Evolutionary conservation across 2,888 invertebrate genomes (phyloP).

Genomic region (Nezara viridula): DNA sequence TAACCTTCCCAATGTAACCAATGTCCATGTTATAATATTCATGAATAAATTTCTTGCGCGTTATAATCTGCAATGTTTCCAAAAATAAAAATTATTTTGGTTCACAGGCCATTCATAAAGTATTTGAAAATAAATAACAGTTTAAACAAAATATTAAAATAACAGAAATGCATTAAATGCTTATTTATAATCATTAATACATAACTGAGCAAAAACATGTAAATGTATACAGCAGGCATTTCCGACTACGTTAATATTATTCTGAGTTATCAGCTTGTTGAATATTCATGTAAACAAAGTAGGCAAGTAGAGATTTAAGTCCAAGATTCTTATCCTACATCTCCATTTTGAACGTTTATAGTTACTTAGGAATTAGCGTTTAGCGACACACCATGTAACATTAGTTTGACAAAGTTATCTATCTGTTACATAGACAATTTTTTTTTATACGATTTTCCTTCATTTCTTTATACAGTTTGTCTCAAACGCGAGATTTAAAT

Average conservation of each 20-base stretch:
- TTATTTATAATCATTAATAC: slow-evolving; percentile 35
- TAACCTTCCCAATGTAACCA: too few species aligned
- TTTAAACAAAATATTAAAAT: too few species aligned
- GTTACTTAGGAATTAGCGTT: neutral
- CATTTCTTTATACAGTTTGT: too few species aligned
- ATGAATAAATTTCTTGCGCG: too few species aligned
- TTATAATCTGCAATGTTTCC: too few species aligned
- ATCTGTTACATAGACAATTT: too few species aligned
- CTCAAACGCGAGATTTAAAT: too few species aligned
- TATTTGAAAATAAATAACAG: too few species aligned
- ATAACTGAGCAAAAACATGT: neutral
- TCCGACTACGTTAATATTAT: neutral
- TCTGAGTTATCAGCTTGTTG: neutral
- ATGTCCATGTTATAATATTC: too few species aligned
- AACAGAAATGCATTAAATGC: neutral
- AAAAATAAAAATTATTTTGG: too few species aligned
- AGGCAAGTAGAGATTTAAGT: slow-evolving; percentile 22
- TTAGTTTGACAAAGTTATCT: neutral
- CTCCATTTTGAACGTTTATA: neutral
- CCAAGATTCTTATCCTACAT: slow-evolving; percentile 3
- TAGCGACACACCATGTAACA: neutral
- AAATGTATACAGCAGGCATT: slow-evolving; percentile 29
- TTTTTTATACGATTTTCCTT: too few species aligned
- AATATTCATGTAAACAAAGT: slow-evolving; percentile 31
- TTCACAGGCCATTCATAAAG: too few species aligned